Percentiles rank a stretch among this genome's conserved stretches.
Conservation (phyloP, 2,888 invertebrate genomes). For the Stenoptilia bipunctidactyla region DNA sequence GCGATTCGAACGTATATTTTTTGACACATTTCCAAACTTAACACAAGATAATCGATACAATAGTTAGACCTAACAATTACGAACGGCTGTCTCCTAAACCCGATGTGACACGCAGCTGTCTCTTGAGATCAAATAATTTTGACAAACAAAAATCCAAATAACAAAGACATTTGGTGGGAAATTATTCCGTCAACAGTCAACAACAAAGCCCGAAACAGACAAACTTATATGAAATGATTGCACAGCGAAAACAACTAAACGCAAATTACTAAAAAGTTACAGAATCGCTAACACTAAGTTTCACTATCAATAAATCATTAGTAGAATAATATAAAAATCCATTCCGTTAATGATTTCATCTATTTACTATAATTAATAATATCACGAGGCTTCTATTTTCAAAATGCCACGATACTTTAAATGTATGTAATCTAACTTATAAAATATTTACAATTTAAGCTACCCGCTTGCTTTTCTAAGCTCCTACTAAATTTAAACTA, state of each 20-base stretch:
- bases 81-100: slow-evolving; percentile 45
- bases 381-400: slow-evolving; percentile 64
- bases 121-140: slow-evolving; percentile 61
- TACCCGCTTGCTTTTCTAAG: slow-evolving; percentile 63
- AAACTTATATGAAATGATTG: slow-evolving; percentile 51
- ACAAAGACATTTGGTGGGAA: slow-evolving; percentile 38
- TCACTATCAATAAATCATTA: slow-evolving; percentile 66
- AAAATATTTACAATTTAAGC: slow-evolving; percentile 63
- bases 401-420: slow-evolving; percentile 56
- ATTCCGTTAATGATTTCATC: slow-evolving; percentile 68
- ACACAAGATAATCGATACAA: slow-evolving; percentile 30
- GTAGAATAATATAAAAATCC: slow-evolving; percentile 69
- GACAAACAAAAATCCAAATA: slow-evolving; percentile 29
- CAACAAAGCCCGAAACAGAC: slow-evolving; percentile 48
- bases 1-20: slow-evolving; percentile 29
- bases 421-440: slow-evolving; percentile 46
- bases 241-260: slow-evolving; percentile 67
- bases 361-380: slow-evolving; percentile 68
- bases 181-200: slow-evolving; percentile 39
- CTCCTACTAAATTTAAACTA: slow-evolving; percentile 46
- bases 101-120: slow-evolving; percentile 56
- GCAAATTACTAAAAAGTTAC: slow-evolving; percentile 48
- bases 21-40: slow-evolving; percentile 64
- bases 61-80: slow-evolving; percentile 49
- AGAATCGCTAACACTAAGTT: slow-evolving; percentile 60